Conservation (phyloP, 2,797 vertebrate species). For the Rhabdomys pumilio region DNA sequence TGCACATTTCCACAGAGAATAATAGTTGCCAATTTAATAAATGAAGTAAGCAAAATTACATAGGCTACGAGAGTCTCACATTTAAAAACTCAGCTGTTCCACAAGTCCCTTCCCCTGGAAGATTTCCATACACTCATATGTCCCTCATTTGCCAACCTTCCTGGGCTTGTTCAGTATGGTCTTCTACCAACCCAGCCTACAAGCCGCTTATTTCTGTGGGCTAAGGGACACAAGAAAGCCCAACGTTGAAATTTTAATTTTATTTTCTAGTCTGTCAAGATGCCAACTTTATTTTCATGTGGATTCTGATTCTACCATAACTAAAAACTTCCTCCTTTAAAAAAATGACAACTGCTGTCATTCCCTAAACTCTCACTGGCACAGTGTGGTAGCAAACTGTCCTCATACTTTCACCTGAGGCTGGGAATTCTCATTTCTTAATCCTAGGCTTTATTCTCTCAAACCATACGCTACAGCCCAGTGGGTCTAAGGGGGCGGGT, state of each 20-base stretch:
- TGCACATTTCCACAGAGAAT: not conserved
- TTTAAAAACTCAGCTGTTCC: not conserved
- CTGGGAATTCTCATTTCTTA: not conserved
- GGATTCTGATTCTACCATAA: constrained; percentile 21
- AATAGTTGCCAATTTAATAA: constrained; percentile 22
- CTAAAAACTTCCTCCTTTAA: not conserved
- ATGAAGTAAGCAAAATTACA: not conserved
- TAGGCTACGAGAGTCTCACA: not conserved
- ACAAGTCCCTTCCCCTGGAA: constrained; percentile 19
- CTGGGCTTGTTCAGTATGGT: not conserved
- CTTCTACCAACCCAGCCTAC: not conserved
- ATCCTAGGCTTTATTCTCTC: not conserved
- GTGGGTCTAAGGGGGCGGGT: not conserved
- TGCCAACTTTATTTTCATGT: not conserved
- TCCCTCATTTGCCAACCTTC: not conserved
- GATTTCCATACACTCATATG: not conserved
- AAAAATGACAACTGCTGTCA: constrained; percentile 10
- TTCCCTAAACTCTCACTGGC: not conserved
- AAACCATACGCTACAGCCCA: not conserved
- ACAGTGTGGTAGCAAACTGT: not conserved
- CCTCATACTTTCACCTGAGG: constrained; percentile 6
- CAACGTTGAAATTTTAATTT: not conserved
- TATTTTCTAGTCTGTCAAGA: not conserved
- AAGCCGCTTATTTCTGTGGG: not conserved
- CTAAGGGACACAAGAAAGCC: not conserved